Conservation (phyloP, 2,113 vertebrate species). For the Pomatorhinus ruficollis region DNA sequence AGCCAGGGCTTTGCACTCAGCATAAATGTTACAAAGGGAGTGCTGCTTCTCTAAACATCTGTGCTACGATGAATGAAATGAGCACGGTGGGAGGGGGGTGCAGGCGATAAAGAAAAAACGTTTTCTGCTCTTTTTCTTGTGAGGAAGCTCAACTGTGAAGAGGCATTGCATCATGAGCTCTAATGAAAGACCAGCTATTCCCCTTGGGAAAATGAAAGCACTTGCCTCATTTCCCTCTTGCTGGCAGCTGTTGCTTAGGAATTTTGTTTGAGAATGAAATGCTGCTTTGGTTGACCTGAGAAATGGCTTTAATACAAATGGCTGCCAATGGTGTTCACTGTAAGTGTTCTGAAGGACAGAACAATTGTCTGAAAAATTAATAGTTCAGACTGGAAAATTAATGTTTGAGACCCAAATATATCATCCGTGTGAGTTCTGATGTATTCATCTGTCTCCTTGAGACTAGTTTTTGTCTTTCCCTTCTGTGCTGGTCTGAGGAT, state of each 20-base stretch:
- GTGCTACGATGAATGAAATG: not conserved
- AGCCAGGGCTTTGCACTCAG: not conserved
- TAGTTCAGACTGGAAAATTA: not conserved
- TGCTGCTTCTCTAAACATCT: not conserved
- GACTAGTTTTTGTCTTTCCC: not conserved
- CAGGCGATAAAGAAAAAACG: not conserved
- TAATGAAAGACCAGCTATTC: conserved; percentile 18
- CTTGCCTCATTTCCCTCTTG: conserved; percentile 28
- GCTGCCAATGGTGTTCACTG: not conserved
- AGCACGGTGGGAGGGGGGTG: not conserved
- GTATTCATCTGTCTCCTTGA: not conserved
- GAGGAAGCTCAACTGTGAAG: conserved; percentile 39
- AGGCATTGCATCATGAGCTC: conserved; percentile 17
- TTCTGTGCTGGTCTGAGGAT: not conserved
- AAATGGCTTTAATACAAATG: not conserved
- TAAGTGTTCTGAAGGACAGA: not conserved
- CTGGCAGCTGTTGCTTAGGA: conserved; percentile 40
- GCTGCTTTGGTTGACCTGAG: not conserved
- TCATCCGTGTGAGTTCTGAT: rapidly evolving
- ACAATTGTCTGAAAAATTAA: not conserved
- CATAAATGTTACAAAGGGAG: not conserved
- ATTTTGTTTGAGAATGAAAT: not conserved
- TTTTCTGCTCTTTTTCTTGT: not conserved
- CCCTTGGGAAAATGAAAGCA: conserved; percentile 9
- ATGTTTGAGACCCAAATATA: not conserved